Evolutionary conservation across 2,797 vertebrate genomes (phyloP), one percentile per base, ranked within the genome.

Genomic region (Taenioides sp.): DNA sequence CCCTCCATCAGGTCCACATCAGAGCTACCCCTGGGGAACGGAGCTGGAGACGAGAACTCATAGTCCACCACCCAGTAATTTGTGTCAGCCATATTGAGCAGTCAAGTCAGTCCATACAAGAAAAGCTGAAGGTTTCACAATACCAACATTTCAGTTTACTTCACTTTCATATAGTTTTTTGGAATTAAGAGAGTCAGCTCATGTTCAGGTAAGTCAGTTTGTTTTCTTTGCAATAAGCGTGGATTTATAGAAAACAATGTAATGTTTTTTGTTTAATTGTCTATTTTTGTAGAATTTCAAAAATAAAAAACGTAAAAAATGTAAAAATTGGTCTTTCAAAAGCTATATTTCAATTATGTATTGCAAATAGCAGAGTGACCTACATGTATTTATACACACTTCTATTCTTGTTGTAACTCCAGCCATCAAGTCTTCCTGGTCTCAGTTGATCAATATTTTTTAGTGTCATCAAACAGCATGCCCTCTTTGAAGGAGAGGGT

Each of bases 51-150:
- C 50, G 85, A 87, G 62, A 86, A 72, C 7, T 91, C 90, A 59
- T 93, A 90, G 81, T 94, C 92, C 83, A 87, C 84, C n/a, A 85
- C 76, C 85, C 89, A 91, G 80, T 87, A 89, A 80, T 89, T 83
- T 3, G 88, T 73, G 78, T 92, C 80, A 10, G 84, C 88, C 93
- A 95, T 95, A 54, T 74, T 82, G 59, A 47, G 55, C 27, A 18
- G 63, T 27, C 63, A 27, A 25, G 22, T 12, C n/a, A n/a, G 22
- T 22, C 2, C n/a, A 23, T 17, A 16, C 58, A 47, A 25, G 22
- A 7, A 22, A 63, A 62, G 34, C 20, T 25, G 22, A 52, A 5
- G 25, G 58, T 60, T 60, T 60, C 5, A 28, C 6, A 18, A 60
- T 18, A n/a, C 20, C 18, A 34, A 34, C 28, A 37, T 62, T 62